These are phyloP conservation scores for Palythoa caribaeorum DNA, from an alignment of 92 coral and sea anemone species.

Conservation along the genomic window DNA sequence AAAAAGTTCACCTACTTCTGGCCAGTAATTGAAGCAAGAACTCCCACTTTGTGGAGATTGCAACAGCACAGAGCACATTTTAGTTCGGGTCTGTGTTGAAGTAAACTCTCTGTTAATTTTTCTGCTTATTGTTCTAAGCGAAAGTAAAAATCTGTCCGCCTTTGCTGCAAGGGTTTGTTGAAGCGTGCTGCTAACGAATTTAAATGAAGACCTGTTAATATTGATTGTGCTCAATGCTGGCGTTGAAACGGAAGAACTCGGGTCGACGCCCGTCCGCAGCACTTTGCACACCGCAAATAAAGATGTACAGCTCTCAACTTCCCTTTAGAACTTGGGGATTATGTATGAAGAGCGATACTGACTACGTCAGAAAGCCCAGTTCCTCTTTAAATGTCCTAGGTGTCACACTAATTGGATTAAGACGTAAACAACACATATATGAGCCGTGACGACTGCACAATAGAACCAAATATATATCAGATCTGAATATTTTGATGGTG, in stretches of 20 bases:
- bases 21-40: slow-evolving; percentile 30
- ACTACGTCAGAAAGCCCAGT: slow-evolving; percentile 21
- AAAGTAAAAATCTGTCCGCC: slow-evolving; percentile 1
- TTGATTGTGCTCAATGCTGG: background rate
- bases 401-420: slow-evolving; percentile 20
- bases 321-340: background rate
- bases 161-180: slow-evolving; percentile 33
- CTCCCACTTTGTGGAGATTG: slow-evolving; percentile 10
- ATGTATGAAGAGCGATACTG: background rate
- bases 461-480: background rate
- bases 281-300: slow-evolving; percentile 18
- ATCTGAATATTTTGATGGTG: background rate
- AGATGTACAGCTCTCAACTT: background rate
- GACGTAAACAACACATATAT: background rate
- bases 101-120: background rate
- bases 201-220: slow-evolving; percentile 19
- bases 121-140: slow-evolving; percentile 5
- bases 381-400: background rate
- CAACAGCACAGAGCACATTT: slow-evolving; percentile 20
- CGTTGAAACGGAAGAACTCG: slow-evolving; percentile 14
- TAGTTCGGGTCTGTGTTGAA: background rate
- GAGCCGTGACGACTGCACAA: background rate
- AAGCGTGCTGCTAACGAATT: slow-evolving; percentile 18
- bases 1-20: slow-evolving; percentile 19
- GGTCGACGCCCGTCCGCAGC: slow-evolving; percentile 33